Evolutionary conservation across 2,113 vertebrate species (phyloP).

Genomic region (Corythornis cristatus): DNA sequence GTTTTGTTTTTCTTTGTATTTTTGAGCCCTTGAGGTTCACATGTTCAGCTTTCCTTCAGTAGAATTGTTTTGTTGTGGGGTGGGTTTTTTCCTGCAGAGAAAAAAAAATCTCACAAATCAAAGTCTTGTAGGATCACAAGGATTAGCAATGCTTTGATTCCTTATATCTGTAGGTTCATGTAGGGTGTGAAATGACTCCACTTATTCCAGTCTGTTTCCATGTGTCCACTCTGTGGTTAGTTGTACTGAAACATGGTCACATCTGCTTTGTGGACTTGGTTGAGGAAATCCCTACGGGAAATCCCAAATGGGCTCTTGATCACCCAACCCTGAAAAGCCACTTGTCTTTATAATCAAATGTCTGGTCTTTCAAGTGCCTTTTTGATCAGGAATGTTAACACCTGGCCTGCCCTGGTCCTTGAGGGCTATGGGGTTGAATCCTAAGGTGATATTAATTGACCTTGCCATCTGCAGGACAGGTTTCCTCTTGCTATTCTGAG

Average conservation of each 20-base stretch:
- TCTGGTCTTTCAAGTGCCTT: not conserved
- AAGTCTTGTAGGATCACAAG: not conserved
- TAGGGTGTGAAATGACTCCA: not conserved
- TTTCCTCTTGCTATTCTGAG: not conserved
- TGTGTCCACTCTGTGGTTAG: not conserved
- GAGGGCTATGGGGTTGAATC: not conserved
- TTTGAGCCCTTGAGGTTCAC: not conserved
- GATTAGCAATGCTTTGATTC: not conserved
- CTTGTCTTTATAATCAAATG: not conserved
- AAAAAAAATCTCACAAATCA: not conserved
- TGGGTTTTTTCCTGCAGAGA: not conserved
- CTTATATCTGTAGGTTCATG: not conserved
- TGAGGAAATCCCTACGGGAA: not conserved
- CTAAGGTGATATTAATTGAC: not conserved
- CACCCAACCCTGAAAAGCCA: not conserved
- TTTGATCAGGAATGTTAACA: not conserved
- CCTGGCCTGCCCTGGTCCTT: not conserved
- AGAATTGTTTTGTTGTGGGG: not conserved
- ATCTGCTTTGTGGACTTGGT: not conserved
- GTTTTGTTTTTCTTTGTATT: not conserved
- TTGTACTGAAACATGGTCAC: not conserved
- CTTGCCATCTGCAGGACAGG: not conserved
- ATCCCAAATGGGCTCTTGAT: not conserved
- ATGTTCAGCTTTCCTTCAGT: not conserved
- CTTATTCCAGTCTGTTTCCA: not conserved